A percentile compares a stretch with the other conserved stretches of the same genome.
phyloP scores from a whole-genome alignment of 2,113 vertebrate species.

The Colinus virginianus region DNA sequence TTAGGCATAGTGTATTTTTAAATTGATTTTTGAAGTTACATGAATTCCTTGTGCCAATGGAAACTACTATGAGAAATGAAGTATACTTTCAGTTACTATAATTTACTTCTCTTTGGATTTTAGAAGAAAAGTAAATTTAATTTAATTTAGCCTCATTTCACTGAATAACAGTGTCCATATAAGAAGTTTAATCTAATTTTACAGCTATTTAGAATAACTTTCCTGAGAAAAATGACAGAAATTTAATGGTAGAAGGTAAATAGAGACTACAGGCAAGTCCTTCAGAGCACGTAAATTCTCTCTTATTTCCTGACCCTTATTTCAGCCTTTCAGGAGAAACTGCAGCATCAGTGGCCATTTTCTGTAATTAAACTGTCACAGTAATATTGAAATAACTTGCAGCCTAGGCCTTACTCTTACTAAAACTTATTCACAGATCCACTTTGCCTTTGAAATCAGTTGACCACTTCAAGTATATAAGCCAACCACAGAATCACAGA shows the following conservation, averaged over 20 bases:
- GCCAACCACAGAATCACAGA: not conserved
- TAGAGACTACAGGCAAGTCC: not conserved
- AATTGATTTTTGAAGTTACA: constrained; percentile 39
- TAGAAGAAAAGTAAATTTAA: not conserved
- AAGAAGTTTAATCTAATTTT: constrained; percentile 19
- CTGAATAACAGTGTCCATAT: not conserved
- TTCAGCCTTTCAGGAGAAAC: constrained; percentile 1
- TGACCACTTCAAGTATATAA: not conserved
- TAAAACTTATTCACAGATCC: not conserved
- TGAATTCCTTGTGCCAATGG: not conserved
- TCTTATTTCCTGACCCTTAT: not conserved
- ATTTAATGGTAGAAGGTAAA: not conserved
- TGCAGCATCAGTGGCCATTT: not conserved
- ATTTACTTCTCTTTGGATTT: constrained; percentile 37
- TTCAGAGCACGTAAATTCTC: not conserved
- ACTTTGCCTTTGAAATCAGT: not conserved
- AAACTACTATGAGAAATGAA: not conserved
- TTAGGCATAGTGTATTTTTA: not conserved
- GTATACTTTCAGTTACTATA: not conserved
- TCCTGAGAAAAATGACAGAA: constrained; percentile 6
- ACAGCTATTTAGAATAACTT: constrained; percentile 1
- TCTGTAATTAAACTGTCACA: constrained; percentile 8
- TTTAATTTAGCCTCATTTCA: not conserved
- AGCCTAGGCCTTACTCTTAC: not conserved
- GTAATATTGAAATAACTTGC: constrained; percentile 15